Percentiles rank a stretch among this genome's conserved stretches.
These are phyloP conservation scores for Leucoptera coffeella DNA, from an alignment of 2,888 invertebrate species.

Conservation along the genomic window DNA sequence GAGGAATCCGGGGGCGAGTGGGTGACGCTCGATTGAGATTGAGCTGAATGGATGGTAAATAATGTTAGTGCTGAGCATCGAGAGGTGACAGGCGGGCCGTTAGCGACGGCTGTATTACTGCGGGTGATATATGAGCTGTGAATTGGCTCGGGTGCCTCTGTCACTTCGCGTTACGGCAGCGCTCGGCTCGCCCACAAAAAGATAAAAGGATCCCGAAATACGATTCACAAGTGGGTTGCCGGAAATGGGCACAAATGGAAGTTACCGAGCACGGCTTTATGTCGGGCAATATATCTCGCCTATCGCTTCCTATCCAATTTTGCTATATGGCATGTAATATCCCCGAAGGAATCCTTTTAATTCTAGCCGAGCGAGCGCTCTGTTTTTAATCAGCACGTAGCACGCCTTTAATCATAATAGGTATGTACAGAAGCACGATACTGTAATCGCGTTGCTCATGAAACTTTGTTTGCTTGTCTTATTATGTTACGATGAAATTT, in stretches of 20 bases:
- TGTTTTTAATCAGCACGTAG: conserved; percentile 26
- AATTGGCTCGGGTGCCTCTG: conserved; percentile 45
- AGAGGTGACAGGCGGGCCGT: conserved; percentile 42
- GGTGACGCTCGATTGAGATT: too few relatives aligned
- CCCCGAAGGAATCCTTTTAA: conserved; percentile 31
- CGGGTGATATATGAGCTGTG: conserved; percentile 48
- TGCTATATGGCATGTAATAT: conserved; percentile 47
- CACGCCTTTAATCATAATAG: conserved; percentile 3
- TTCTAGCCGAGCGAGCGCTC: conserved; percentile 22
- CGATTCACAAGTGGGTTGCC: conserved; percentile 48
- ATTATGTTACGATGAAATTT: too few relatives aligned
- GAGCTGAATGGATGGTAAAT: conserved; percentile 10
- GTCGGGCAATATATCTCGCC: conserved; percentile 43
- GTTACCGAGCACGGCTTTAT: conserved; percentile 43
- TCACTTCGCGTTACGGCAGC: conserved; percentile 33
- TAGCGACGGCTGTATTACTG: conserved; percentile 34
- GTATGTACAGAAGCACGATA: too few relatives aligned
- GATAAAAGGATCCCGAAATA: conserved; percentile 48
- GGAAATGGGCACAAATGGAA: conserved; percentile 47
- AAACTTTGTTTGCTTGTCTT: too few relatives aligned
- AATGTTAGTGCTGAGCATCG: conserved; percentile 23
- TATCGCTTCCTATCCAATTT: conserved; percentile 42
- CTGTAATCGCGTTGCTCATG: too few relatives aligned
- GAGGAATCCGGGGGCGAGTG: too few relatives aligned
- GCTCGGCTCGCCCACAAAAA: conserved; percentile 22